Evolutionary conservation across 1,140 invertebrate species (phyloP), one percentile per base, ranked within the genome.

Genomic region (Lordiphosa stackelbergi): DNA sequence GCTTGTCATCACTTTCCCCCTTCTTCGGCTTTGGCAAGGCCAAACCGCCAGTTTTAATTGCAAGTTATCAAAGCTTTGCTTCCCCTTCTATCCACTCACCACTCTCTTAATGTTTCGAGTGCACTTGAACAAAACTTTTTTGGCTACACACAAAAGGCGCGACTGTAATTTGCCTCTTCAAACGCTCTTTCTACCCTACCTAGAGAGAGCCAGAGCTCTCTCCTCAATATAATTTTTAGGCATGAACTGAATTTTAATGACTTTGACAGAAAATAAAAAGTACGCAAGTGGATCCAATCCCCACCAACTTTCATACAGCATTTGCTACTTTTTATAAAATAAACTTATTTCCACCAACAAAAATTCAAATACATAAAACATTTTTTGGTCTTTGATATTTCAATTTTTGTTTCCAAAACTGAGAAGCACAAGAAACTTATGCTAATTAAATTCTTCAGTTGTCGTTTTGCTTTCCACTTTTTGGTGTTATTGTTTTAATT

Each of bases 241-340:
- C 68, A 70, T 70, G 68, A 58, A 66, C 64, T 70, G 68, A 70
- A 70, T 70, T 70, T 70, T 57, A 70, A 70, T 70, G 64, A 66
- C 68, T 70, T 70, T 70, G 68, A 70, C 68, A 70, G 68, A 41
- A 34, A 16, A 45, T 42, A 22, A 48, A 63, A 63, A 58, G 60
- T 65, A 60, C 36, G 65, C 46, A 60, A 69, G 66, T 69, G 66
- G 28, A 31, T 1, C 7, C n/a, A n/a, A n/a, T 31, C 7, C 28
- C 6, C 5, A 6, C 22, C 22, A 24, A 24, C 28, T 8, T 46
- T 47, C 46, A 12, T 36, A 43, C 58, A 62, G 53, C 59, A 68
- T 68, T 70, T 68, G 64, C 48, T 68, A 70, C 64, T 70, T 70
- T 62, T 70, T 63, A 70, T 70, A 68, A 70, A 70, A 70, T 70